Evolutionary conservation across 2,888 invertebrate genomes (phyloP).

Genomic region (Pilophorus perplexus): DNA sequence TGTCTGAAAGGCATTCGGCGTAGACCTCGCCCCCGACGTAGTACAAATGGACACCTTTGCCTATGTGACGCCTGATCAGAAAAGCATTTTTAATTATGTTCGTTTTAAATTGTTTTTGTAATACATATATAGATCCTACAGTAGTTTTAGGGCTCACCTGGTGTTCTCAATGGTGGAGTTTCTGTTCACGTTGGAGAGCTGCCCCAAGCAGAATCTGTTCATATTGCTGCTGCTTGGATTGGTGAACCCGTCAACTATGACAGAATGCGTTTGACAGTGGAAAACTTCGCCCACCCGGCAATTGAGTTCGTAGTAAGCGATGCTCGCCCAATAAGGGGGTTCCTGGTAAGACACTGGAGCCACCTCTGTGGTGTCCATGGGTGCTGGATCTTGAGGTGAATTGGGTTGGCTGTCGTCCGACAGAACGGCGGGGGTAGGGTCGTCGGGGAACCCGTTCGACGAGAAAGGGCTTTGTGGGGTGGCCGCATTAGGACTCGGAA

Average conservation of each 20-base stretch:
- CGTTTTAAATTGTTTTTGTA: too few relatives aligned
- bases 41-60: constrained; percentile 89
- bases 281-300: constrained; percentile 94
- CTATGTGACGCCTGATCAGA: constrained; percentile 97
- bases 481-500: constrained; percentile 52
- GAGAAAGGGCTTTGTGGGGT: constrained; percentile 69
- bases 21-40: constrained; percentile 97
- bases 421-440: constrained; percentile 69
- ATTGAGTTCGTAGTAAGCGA: constrained; percentile 97
- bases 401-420: constrained; percentile 72
- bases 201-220: constrained; percentile 94
- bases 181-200: constrained; percentile 96
- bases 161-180: constrained; percentile 99
- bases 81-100: too few relatives aligned
- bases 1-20: constrained; percentile 95
- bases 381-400: constrained; percentile 46
- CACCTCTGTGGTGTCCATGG: constrained; percentile 67
- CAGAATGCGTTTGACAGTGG: constrained; percentile 84
- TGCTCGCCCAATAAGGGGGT: constrained; percentile 95
- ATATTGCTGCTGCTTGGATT: constrained; percentile 77
- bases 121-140: too few relatives aligned
- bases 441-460: constrained; percentile 63
- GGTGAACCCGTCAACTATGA: constrained; percentile 97
- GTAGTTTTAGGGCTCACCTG: too few relatives aligned
- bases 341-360: constrained; percentile 84